phyloP scores from a whole-genome alignment of 2,888 invertebrate genomes.

The Rhopalosiphum nymphaeae region DNA sequence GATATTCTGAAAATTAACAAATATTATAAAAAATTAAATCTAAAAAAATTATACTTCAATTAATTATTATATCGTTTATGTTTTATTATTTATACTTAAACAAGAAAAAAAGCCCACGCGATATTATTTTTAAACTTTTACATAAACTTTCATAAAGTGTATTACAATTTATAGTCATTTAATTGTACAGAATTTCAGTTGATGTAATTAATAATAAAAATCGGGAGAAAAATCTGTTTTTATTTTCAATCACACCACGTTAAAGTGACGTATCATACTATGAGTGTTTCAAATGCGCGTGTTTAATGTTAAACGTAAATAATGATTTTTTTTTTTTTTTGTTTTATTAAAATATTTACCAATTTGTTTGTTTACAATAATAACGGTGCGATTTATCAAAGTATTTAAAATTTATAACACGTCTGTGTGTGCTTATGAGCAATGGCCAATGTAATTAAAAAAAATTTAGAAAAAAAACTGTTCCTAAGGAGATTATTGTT shows the following conservation, averaged over 20 bases:
- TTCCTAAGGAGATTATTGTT: not conserved
- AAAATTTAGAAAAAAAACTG: not conserved
- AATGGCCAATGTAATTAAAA: not conserved
- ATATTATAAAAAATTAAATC: not conserved
- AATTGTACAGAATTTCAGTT: not conserved
- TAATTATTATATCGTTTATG: not conserved
- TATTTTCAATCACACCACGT: not conserved
- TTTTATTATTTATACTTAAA: not conserved
- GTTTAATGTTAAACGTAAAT: not conserved
- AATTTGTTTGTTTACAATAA: not conserved
- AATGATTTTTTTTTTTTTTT: not conserved
- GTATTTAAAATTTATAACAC: not conserved
- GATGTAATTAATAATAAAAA: not conserved
- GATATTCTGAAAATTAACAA: not conserved
- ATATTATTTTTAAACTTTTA: not conserved
- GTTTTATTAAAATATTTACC: not conserved
- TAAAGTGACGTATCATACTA: not conserved
- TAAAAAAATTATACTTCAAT: not conserved
- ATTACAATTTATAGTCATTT: not conserved
- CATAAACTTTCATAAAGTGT: not conserved
- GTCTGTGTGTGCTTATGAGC: not conserved
- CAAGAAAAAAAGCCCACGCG: not conserved
- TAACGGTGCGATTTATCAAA: not conserved
- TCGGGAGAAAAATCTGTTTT: not conserved
- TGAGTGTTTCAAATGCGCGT: not conserved